Evolutionary conservation across 2,888 invertebrate genomes (phyloP).

Genomic region (Caenorhabditis drosophilae): DNA sequence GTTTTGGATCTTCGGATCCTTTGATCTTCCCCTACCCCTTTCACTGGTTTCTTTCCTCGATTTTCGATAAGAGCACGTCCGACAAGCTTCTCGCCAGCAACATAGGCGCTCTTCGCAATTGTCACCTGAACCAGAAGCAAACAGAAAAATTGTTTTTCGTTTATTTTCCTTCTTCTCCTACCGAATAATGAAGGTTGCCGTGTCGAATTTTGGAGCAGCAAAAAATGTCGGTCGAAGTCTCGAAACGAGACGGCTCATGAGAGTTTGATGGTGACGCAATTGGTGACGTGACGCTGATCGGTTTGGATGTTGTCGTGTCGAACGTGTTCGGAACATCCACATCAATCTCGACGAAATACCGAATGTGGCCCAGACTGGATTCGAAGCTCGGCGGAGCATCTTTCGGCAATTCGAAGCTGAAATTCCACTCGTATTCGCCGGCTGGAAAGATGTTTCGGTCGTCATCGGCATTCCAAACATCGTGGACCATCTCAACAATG

Average conservation of each 20-base stretch:
- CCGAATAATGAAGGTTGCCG: too few species aligned
- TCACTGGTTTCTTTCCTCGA: background rate
- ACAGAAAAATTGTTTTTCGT: background rate
- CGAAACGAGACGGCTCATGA: too few species aligned
- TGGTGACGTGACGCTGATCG: background rate
- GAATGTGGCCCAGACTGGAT: constrained; percentile 12
- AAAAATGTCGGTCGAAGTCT: too few species aligned
- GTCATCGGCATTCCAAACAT: constrained; percentile 19
- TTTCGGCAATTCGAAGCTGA: constrained; percentile 28
- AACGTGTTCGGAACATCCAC: constrained; percentile 18
- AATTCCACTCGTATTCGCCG: constrained; percentile 35
- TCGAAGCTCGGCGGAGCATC: constrained; percentile 29
- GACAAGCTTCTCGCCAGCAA: constrained; percentile 4
- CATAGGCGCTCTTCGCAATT: constrained; percentile 16
- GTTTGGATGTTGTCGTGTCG: background rate
- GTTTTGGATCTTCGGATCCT: too few species aligned
- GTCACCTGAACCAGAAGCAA: constrained; percentile 16
- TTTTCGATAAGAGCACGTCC: background rate
- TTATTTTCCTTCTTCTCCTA: too few species aligned
- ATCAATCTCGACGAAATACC: constrained; percentile 16
- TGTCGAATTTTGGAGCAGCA: too few species aligned
- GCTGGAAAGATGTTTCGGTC: constrained; percentile 22
- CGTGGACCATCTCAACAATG: constrained; percentile 17
- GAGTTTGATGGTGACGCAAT: too few species aligned
- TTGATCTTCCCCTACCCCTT: too few species aligned